Evolutionary conservation across 2,888 invertebrate species (phyloP), one percentile per base, ranked within the genome.

Genomic region (Cheilosia scutellata): DNA sequence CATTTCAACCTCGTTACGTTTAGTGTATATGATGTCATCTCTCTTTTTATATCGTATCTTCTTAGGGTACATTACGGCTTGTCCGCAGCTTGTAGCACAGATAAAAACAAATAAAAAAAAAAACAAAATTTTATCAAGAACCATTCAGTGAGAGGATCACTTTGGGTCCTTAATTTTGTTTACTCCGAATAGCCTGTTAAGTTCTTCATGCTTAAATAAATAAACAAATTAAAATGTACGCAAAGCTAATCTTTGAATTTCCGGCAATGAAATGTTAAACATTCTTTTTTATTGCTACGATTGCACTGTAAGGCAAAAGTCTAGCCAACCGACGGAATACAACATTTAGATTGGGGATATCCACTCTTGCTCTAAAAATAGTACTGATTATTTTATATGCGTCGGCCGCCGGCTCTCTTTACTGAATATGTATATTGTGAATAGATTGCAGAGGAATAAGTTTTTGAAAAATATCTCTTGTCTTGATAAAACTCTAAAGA

Each of bases 331-430:
- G 44, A 16, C 16, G 44, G 44, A 3, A 47, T 47, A 47, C 44
- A 47, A 5, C n/a, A 16, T 47, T 47, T 16, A 16, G n/a, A 16
- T 16, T 47, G 44, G n/a, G 44, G 7, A 47, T 47, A 16, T 20
- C 44, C 44, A 47, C 16, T 47, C 16, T 47, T 47, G 44, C 16
- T 47, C 44, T 47, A 47, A 47, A 47, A 47, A 47, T 47, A 47
- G 44, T 16, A 47, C 44, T 16, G 44, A 47, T 47, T 16, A 47
- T 20, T 47, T 47, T 47, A 47, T 47, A n/a, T 7, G 44, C n/a
- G 44, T 2, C n/a, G n/a, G 16, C 44, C n/a, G n/a, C n/a, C n/a
- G n/a, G n/a, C n/a, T n/a, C n/a, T n/a, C 37, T 11, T 11, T 3
- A 37, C 37, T 11, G 37, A 37, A 37, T 11, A 37, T 37, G 37